Evolutionary conservation across 2,797 vertebrate species (phyloP).

Genomic region (Alectoris magna): DNA sequence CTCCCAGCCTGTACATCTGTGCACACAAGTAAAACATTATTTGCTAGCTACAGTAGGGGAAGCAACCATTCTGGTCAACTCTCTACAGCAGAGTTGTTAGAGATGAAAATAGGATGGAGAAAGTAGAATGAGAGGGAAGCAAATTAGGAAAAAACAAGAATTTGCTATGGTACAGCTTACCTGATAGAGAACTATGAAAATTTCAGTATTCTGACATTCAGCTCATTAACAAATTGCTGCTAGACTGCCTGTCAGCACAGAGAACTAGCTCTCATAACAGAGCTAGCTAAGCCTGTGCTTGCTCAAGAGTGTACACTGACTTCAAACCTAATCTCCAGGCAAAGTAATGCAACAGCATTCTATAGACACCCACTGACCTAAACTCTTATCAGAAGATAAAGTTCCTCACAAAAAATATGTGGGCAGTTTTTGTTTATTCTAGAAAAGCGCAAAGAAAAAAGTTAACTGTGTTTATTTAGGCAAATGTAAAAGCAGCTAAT

Average conservation of each 20-base stretch:
- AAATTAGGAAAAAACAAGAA: neutral
- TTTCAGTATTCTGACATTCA: neutral
- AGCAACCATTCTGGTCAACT: neutral
- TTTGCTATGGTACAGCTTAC: neutral
- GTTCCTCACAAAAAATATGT: neutral
- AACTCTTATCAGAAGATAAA: neutral
- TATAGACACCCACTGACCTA: neutral
- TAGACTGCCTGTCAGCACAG: neutral
- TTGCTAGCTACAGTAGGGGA: neutral
- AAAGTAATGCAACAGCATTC: neutral
- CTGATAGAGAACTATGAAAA: neutral
- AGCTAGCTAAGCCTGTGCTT: neutral
- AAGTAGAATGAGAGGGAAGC: neutral
- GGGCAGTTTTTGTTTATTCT: constrained; percentile 6
- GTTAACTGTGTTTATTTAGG: neutral
- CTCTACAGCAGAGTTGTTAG: neutral
- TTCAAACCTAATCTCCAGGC: neutral
- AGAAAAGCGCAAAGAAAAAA: neutral
- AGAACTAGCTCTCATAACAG: neutral
- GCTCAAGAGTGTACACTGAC: fast-evolving
- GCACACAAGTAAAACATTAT: neutral
- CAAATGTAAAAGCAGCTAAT: constrained; percentile 14
- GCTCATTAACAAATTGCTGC: neutral
- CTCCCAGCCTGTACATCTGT: fast-evolving
- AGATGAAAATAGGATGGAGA: neutral